Percentiles rank a stretch among this genome's conserved stretches.
Conservation (phyloP, 1,140 invertebrate genomes). For the Pemphigus obesinymphae region DNA sequence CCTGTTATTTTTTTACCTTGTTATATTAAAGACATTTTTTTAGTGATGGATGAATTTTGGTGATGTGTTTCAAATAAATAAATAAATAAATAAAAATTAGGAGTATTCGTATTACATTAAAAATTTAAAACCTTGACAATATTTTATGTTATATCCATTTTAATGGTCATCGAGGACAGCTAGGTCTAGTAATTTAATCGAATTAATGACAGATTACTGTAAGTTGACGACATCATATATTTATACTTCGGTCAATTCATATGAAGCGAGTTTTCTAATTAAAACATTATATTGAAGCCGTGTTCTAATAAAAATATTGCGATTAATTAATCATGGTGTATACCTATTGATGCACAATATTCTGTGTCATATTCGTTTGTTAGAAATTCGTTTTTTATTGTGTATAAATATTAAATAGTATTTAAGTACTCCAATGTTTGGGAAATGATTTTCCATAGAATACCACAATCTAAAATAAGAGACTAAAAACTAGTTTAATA, state of each 20-base stretch:
- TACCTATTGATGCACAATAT: neutral
- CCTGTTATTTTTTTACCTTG: neutral
- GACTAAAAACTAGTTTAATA: no score
- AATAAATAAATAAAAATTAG: neutral
- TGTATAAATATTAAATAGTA: no score
- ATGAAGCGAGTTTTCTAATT: neutral
- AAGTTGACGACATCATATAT: neutral
- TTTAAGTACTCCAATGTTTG: no score
- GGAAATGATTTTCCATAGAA: no score
- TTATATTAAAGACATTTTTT: neutral
- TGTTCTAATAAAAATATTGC: neutral
- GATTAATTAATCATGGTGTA: neutral
- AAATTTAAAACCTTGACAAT: slow-evolving; percentile 27
- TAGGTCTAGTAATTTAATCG: neutral
- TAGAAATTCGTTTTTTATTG: no score
- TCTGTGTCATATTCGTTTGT: no score
- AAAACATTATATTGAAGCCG: neutral
- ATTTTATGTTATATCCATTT: neutral
- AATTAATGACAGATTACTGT: neutral
- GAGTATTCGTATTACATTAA: neutral
- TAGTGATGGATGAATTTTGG: neutral
- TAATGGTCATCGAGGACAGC: slow-evolving; percentile 35
- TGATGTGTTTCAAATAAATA: neutral
- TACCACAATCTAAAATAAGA: no score
- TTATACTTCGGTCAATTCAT: neutral